Conservation (phyloP, 2,888 invertebrate genomes). For the Drosophila peninsularis region DNA sequence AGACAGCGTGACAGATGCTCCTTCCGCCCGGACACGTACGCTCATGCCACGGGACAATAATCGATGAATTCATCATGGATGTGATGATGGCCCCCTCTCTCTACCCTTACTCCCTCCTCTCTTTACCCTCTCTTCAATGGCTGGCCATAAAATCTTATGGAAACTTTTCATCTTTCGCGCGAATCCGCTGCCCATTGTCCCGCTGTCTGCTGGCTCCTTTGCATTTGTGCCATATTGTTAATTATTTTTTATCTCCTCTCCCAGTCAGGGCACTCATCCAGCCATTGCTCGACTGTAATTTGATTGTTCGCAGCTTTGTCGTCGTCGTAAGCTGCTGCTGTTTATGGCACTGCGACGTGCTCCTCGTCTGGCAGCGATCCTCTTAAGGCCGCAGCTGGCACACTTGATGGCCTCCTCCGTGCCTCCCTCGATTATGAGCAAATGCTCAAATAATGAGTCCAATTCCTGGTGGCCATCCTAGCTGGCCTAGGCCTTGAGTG, state of each 20-base stretch:
- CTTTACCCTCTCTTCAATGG: not conserved
- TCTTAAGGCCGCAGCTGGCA: slow-evolving; percentile 4
- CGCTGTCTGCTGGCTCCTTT: not conserved
- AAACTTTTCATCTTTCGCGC: slow-evolving; percentile 5
- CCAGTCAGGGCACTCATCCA: not conserved
- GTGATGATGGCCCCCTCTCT: not conserved
- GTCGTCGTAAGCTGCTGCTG: slow-evolving; percentile 36
- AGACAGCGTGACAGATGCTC: slow-evolving; percentile 19
- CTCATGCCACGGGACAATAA: too few species aligned
- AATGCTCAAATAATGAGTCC: too few species aligned
- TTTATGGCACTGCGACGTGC: slow-evolving; percentile 49
- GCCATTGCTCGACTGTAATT: slow-evolving; percentile 23
- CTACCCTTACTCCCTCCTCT: not conserved
- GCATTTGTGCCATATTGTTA: slow-evolving; percentile 18
- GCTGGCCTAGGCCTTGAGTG: not conserved
- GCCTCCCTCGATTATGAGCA: too few species aligned
- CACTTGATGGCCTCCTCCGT: slow-evolving; percentile 5
- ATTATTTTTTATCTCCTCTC: slow-evolving; percentile 28
- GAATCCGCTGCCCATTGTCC: not conserved
- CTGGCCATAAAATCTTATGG: slow-evolving; percentile 18
- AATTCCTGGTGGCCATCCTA: too few species aligned
- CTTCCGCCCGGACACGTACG: slow-evolving; percentile 22
- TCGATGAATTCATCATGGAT: slow-evolving; percentile 49
- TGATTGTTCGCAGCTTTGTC: slow-evolving; percentile 54
- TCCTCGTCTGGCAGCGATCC: slow-evolving; percentile 3